phyloP scores from a whole-genome alignment of 2,113 vertebrate genomes.

The Chunga burmeisteri region DNA sequence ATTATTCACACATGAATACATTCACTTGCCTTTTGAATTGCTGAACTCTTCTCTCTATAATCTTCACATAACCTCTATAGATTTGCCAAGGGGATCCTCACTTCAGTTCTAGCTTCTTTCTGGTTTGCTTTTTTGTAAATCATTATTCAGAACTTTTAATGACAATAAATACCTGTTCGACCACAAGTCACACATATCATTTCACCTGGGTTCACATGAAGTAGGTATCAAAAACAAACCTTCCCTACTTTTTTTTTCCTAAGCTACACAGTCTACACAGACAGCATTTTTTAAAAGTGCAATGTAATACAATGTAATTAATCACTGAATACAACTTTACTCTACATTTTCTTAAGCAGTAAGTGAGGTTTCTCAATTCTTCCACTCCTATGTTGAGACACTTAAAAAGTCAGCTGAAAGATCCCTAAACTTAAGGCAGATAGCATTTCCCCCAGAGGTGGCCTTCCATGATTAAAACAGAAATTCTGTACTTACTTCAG shows the following conservation, averaged over 20 bases:
- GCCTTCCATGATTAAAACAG: not conserved
- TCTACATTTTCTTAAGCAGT: not conserved
- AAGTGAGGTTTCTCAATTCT: not conserved
- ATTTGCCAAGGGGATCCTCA: conserved; percentile 18
- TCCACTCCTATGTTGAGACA: not conserved
- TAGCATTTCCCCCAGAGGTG: not conserved
- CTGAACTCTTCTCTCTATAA: conserved; percentile 23
- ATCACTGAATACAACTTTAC: not conserved
- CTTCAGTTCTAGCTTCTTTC: not conserved
- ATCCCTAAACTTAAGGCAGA: not conserved
- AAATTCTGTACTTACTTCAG: not conserved
- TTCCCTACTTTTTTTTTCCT: not conserved
- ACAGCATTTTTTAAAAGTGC: not conserved
- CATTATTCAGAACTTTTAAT: not conserved
- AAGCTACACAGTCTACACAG: not conserved
- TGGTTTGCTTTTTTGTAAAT: not conserved
- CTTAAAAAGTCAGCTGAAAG: not conserved
- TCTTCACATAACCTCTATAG: conserved; percentile 39
- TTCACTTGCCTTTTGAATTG: conserved; percentile 45
- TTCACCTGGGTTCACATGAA: not conserved
- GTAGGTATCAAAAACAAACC: not conserved
- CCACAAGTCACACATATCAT: not conserved
- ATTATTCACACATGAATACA: conserved; percentile 61
- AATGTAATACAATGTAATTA: not conserved
- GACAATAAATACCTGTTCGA: not conserved